These are phyloP conservation scores for Lota lota DNA, from an alignment of 2,113 vertebrate genomes.

Conservation along the genomic window DNA sequence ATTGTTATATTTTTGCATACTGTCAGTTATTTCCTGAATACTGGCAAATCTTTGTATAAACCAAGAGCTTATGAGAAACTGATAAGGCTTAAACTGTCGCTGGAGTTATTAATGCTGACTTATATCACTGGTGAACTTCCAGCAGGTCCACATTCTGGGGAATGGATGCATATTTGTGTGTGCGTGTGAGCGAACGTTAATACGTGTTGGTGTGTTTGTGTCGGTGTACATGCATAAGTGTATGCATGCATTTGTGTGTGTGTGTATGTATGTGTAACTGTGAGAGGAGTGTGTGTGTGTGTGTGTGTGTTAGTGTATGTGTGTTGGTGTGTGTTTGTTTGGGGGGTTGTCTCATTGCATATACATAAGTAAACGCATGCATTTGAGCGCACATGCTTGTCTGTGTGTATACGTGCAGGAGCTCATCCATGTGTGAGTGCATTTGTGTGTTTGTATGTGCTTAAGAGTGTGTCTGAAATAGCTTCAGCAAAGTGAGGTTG, in stretches of 20 bases:
- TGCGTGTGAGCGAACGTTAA: not conserved
- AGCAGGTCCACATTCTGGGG: not conserved
- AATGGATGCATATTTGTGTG: not conserved
- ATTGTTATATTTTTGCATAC: too few relatives aligned
- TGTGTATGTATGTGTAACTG: not conserved
- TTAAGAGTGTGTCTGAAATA: conserved; percentile 26
- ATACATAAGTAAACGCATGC: too few relatives aligned
- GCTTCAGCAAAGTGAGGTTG: conserved; percentile 13
- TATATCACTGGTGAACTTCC: too few relatives aligned
- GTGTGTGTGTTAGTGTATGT: conserved; percentile 11
- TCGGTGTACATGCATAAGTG: not conserved
- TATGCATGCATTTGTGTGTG: not conserved
- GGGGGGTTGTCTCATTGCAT: too few relatives aligned
- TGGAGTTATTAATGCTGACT: too few relatives aligned
- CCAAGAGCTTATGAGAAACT: too few relatives aligned
- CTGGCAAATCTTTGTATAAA: too few relatives aligned
- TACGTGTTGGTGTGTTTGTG: not conserved
- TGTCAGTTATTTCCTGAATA: too few relatives aligned
- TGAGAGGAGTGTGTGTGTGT: not conserved
- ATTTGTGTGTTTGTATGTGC: not conserved
- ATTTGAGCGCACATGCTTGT: not conserved
- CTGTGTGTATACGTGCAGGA: not conserved
- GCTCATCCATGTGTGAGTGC: not conserved
- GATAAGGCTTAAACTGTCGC: too few relatives aligned
- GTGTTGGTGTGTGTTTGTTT: conserved; percentile 15